phyloP scores from a whole-genome alignment of 1,140 invertebrate species.

The Pteromalus puparum region DNA sequence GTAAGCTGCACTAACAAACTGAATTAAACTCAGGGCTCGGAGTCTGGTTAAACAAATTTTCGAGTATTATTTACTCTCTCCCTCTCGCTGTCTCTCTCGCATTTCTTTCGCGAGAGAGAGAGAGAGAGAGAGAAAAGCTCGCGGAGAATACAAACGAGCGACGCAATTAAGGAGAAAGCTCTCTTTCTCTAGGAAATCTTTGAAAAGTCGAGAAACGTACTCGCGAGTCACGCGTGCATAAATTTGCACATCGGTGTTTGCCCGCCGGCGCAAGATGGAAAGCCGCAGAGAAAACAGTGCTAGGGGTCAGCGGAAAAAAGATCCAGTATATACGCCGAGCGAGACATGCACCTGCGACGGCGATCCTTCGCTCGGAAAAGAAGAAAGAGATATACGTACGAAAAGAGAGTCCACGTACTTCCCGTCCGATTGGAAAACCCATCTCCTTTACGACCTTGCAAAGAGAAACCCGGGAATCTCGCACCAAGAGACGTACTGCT shows the following conservation, averaged over 20 bases:
- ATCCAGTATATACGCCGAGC: neutral
- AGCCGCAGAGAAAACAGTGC: neutral
- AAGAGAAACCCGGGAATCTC: conserved; percentile 4
- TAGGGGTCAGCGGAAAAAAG: neutral
- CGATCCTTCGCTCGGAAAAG: neutral
- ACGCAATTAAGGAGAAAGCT: neutral
- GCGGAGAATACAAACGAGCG: neutral
- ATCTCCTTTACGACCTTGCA: conserved; percentile 44
- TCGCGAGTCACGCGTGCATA: neutral
- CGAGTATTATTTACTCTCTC: too few species aligned
- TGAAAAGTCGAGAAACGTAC: too few species aligned
- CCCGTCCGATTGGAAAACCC: conserved; percentile 42
- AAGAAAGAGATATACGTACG: neutral
- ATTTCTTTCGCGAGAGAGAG: neutral
- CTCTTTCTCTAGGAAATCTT: neutral
- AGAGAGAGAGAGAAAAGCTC: neutral
- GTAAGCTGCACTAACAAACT: neutral
- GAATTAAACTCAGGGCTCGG: neutral
- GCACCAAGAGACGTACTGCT: neutral
- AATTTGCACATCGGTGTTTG: conserved; percentile 13
- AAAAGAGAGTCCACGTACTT: conserved; percentile 31
- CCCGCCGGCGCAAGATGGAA: neutral
- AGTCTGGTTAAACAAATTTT: neutral
- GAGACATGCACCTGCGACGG: conserved; percentile 26
- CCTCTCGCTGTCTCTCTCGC: neutral